Base-by-base conservation (phyloP, 1,140 invertebrate genomes). In the Trachymyrmex septentrionalis region DNA sequence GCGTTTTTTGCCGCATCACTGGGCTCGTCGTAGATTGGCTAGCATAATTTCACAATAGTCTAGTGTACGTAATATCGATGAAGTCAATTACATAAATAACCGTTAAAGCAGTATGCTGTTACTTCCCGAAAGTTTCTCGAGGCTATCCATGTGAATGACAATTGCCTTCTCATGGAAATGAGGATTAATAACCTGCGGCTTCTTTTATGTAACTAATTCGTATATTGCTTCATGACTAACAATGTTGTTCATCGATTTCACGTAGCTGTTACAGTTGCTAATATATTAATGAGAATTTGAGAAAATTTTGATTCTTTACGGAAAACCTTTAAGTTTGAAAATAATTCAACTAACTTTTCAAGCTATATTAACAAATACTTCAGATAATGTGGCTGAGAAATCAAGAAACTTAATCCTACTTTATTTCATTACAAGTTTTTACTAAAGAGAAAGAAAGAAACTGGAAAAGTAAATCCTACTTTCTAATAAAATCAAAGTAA, bases 71-170 rank as follows among this genome's bases (percentile, higher is more conserved):
- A 84, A 84, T 84, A 84, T 75, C 80, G 80, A 84, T 73, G 69
- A 84, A 84, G 55, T 84, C 53, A 84, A 84, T 84, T 84, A 84
- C 80, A 84, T 84, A 84, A 84, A 84, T 73, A 50, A 16, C 38
- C 50, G 38, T 12, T 73, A 82, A 50, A 38, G 21, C 38, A n/a
- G 10, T 71, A 16, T 50, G 38, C 38, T 73, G 19, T 75, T 84
- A 75, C 80, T 84, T 84, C 80, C 80, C 69, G 80, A 75, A 84
- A 73, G 69, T 84, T 84, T 75, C 80, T 50, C 69, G 69, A 75
- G 44, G 24, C 55, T 82, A 59, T 63, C 24, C 16, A 84, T n/a
- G 27, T 61, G 27, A 50, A 84, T 63, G 48, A 81, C 48, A 81
- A 81, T 69, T 2, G n/a, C n/a, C 48, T 30, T 30, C 64, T 71